Evolutionary conservation across 2,113 vertebrate species (phyloP), one percentile per base, ranked within the genome.

Genomic region (Poeciliopsis turrubarensis): DNA sequence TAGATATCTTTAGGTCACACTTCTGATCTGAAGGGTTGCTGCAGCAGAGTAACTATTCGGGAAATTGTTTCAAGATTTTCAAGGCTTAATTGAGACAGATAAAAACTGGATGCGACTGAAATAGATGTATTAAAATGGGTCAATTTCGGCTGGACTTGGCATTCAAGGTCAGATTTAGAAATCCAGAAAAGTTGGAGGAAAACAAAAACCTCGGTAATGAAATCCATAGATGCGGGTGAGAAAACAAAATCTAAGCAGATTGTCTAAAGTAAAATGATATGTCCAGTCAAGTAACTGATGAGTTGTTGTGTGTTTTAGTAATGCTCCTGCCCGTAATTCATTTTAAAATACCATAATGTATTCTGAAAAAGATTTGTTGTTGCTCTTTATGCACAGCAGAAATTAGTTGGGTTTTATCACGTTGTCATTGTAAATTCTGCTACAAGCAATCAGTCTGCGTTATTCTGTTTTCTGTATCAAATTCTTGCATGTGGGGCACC

Each of bases 401-500:
- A 37, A 65, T 11, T 13, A 25, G 6, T n/a, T 13, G 22, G 11
- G n/a, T 39, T 39, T 64, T 25, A 37, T 65, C 25, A 5, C 22
- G n/a, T 57, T 57, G 25, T 9, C 51, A 57, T 57, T n/a, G 8
- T 10, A n/a, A 22, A 57, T 25, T 57, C 1, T 25, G 25, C 10
- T 57, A 25, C 22, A 54, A 54, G 51, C 19, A 25, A n/a, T 25
- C 25, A 10, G 51, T 54, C 7, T 54, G 1, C 8, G 51, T 54
- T 54, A 22, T 10, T 37, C 62, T 26, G 34, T 54, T 47, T 47
- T 47, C 44, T 19, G 44, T 47, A 51, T 75, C 17, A 1, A 3
- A 76, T 78, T 41, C 6, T 47, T 60, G 27, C 14, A 15, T 63
- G 62, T 66, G n/a, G 10, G n/a, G 13, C 68, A 57, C 77, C 2